phyloP scores from a whole-genome alignment of 2,113 vertebrate species.

The Glareola pratincola region DNA sequence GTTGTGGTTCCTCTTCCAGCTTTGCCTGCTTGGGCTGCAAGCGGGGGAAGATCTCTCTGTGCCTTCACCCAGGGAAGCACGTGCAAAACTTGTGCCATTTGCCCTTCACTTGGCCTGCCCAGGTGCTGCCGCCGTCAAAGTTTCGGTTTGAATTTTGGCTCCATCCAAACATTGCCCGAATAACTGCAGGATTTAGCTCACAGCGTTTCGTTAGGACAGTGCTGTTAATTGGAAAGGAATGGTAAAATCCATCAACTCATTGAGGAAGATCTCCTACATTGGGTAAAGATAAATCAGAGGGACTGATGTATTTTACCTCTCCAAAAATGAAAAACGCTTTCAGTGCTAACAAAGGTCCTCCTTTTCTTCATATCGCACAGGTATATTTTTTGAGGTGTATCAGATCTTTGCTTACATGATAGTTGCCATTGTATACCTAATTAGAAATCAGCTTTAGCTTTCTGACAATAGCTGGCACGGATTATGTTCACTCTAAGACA shows the following conservation, averaged over 20 bases:
- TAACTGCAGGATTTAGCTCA: neutral
- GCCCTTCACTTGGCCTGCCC: neutral
- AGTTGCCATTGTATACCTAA: constrained; percentile 7
- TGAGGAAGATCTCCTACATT: neutral
- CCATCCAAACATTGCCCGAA: neutral
- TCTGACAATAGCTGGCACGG: constrained; percentile 28
- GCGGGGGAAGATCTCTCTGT: neutral
- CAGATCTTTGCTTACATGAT: neutral
- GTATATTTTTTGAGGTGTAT: neutral
- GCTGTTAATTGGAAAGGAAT: neutral
- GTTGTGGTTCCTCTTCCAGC: neutral
- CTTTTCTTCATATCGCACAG: neutral
- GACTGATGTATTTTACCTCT: neutral
- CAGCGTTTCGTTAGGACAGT: neutral
- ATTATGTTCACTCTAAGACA: neutral
- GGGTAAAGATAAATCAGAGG: neutral
- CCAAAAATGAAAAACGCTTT: neutral
- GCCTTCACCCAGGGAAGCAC: neutral
- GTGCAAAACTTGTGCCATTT: neutral
- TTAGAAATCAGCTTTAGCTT: constrained; percentile 15
- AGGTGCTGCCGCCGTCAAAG: neutral
- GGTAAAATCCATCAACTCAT: neutral
- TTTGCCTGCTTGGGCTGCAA: neutral
- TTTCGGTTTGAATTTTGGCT: neutral
- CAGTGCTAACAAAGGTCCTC: neutral